Evolutionary conservation across 2,113 vertebrate species (phyloP).

Genomic region (Harpagus bidentatus): DNA sequence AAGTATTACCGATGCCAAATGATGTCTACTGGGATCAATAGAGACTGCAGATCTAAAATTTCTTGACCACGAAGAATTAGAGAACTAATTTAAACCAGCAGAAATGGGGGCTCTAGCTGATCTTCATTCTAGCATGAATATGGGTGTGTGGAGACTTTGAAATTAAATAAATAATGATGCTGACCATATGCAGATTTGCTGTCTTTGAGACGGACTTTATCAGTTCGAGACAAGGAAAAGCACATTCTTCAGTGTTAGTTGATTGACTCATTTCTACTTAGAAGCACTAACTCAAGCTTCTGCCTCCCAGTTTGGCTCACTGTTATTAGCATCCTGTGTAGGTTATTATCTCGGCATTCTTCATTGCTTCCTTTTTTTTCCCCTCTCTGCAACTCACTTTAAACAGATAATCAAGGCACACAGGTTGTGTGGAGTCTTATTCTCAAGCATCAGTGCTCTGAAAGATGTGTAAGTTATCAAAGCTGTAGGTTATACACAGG

Average conservation of each 20-base stretch:
- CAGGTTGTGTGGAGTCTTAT: background rate
- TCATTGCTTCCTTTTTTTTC: background rate
- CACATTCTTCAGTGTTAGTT: background rate
- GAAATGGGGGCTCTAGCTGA: background rate
- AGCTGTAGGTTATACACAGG: background rate
- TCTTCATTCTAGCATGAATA: background rate
- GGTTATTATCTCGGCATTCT: background rate
- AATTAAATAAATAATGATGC: background rate
- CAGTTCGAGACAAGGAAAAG: background rate
- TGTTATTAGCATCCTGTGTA: background rate
- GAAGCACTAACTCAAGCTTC: background rate
- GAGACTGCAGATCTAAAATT: background rate
- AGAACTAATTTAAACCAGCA: background rate
- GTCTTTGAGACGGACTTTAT: background rate
- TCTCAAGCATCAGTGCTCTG: background rate
- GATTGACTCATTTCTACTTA: background rate
- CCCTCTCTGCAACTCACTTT: background rate
- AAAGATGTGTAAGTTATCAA: background rate
- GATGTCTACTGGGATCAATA: background rate
- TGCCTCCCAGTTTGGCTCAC: background rate
- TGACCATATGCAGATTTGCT: background rate
- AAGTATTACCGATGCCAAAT: background rate
- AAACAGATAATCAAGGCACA: background rate
- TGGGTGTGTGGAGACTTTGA: background rate
- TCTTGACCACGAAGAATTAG: background rate